phyloP scores from a whole-genome alignment of 2,888 invertebrate genomes.

The Epistrophe eligans region DNA sequence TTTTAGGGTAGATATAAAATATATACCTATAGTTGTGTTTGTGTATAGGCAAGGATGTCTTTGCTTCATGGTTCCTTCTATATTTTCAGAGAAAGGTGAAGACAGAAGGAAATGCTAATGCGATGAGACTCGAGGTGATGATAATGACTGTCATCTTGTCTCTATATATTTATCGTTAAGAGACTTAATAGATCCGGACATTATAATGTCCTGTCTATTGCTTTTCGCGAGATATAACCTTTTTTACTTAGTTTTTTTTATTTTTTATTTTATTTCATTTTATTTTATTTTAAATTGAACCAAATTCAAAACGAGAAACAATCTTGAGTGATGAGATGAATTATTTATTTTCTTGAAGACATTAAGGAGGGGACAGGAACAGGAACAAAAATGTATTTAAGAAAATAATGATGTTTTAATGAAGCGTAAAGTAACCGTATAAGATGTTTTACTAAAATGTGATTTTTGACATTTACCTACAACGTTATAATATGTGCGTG shows the following conservation, averaged over 20 bases:
- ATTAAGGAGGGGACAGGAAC: not conserved
- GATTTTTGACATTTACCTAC: too few species aligned
- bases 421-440: not conserved
- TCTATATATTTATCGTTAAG: constrained; percentile 59
- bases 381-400: not conserved
- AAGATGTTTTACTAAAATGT: not conserved
- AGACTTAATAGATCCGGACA: constrained; percentile 70
- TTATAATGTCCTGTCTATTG: constrained; percentile 64
- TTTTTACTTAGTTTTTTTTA: too few species aligned
- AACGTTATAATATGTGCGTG: too few species aligned
- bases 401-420: constrained; percentile 3
- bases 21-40: not conserved
- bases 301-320: constrained; percentile 38
- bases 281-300: constrained; percentile 8
- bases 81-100: constrained; percentile 10
- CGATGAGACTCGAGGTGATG: constrained; percentile 63
- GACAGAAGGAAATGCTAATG: constrained; percentile 61
- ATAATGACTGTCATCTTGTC: constrained; percentile 73
- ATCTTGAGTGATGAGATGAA: constrained; percentile 17
- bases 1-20: not conserved
- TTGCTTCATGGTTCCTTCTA: constrained; percentile 18
- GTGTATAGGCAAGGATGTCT: not conserved
- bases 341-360: constrained; percentile 11
- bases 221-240: constrained; percentile 26
- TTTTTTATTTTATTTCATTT: not conserved